phyloP scores from a whole-genome alignment of 2,797 vertebrate genomes.

The Novumbra hubbsi region DNA sequence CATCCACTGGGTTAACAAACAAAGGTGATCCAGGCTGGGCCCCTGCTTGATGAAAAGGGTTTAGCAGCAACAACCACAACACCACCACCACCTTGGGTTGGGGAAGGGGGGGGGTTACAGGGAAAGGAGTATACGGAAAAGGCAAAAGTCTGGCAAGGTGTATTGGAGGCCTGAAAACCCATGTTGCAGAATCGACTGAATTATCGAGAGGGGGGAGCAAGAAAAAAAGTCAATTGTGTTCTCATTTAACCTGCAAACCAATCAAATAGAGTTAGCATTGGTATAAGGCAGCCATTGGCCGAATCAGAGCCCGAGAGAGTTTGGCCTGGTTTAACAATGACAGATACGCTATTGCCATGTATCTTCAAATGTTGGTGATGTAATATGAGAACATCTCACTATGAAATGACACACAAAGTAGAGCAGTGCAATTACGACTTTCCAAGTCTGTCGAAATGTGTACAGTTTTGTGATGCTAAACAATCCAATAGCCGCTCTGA shows the following conservation, averaged over 20 bases:
- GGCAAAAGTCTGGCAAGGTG: not conserved
- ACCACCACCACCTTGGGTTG: slow-evolving; percentile 1
- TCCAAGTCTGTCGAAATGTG: no score
- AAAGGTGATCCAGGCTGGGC: slow-evolving; percentile 71
- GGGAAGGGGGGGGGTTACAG: not conserved
- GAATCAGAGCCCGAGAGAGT: not conserved
- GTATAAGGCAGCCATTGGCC: not conserved
- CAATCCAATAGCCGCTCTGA: no score
- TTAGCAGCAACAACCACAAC: slow-evolving; percentile 28
- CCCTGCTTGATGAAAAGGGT: slow-evolving; percentile 74
- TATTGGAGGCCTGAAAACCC: not conserved
- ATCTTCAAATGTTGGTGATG: no score
- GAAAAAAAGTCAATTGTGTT: not conserved
- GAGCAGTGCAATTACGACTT: no score
- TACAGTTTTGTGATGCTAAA: no score
- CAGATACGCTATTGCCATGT: no score
- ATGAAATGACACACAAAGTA: no score
- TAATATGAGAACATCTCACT: no score
- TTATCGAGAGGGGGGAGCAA: not conserved
- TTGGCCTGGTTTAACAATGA: no score
- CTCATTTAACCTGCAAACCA: slow-evolving; percentile 2
- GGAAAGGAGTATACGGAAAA: not conserved
- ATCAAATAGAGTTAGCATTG: not conserved
- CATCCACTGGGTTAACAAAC: slow-evolving; percentile 73
- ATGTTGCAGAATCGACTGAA: not conserved